Percentiles rank a stretch among this genome's conserved stretches.
Evolutionary conservation across 2,797 vertebrate species (phyloP).

Genomic region (Cetoscarus ocellatus): DNA sequence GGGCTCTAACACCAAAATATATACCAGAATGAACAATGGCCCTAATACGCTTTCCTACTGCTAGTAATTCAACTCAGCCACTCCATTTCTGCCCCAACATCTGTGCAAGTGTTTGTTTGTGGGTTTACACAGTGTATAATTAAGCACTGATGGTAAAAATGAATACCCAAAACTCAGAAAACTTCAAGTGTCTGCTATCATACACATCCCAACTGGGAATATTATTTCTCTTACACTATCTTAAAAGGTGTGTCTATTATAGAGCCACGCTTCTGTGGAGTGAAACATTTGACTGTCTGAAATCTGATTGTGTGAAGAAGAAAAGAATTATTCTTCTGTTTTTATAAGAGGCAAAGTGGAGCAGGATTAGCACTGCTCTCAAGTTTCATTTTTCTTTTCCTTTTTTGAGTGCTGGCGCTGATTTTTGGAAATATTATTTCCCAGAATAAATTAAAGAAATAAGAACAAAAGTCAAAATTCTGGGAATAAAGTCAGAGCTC

Average conservation of each 20-base stretch:
- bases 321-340: constrained; percentile 5
- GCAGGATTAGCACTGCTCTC: neutral
- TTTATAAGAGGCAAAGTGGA: neutral
- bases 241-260: constrained; percentile 22
- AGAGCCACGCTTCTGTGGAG: constrained; percentile 7
- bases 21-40: too few species aligned
- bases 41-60: neutral
- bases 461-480: neutral
- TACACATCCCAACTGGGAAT: neutral
- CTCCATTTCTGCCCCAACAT: constrained; percentile 26
- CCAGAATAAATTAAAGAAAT: neutral
- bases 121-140: constrained; percentile 1
- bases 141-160: neutral
- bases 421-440: neutral
- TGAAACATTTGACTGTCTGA: constrained; percentile 21
- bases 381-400: neutral
- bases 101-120: neutral
- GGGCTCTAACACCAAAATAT: too few species aligned
- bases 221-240: constrained; percentile 1
- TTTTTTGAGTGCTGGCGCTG: neutral
- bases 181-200: constrained; percentile 5
- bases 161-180: neutral
- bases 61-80: constrained; percentile 34
- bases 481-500: neutral
- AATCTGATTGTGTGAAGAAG: constrained; percentile 8